phyloP scores from a whole-genome alignment of 2,113 vertebrate genomes.

The Lanius ludovicianus region DNA sequence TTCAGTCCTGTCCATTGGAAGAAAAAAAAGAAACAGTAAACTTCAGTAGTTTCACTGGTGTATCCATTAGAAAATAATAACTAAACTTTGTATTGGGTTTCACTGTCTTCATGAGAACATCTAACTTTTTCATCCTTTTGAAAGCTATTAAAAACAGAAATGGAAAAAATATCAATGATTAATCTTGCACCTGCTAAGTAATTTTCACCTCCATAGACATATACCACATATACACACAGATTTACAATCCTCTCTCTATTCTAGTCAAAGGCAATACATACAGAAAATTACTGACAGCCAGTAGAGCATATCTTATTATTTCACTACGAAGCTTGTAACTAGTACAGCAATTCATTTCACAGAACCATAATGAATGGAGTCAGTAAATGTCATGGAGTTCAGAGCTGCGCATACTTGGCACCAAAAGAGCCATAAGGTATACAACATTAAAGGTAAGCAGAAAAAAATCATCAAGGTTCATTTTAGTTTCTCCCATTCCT shows the following conservation, averaged over 20 bases:
- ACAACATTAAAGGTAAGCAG: not conserved
- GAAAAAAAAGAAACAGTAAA: not conserved
- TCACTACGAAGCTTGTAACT: not conserved
- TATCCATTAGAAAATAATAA: not conserved
- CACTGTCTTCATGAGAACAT: not conserved
- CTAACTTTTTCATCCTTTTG: not conserved
- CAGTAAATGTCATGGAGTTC: not conserved
- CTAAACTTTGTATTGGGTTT: not conserved
- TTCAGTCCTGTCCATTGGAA: accelerated
- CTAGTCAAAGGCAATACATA: not conserved
- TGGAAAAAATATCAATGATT: not conserved
- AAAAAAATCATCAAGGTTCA: not conserved
- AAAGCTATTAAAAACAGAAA: not conserved
- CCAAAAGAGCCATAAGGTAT: not conserved
- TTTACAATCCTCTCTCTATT: not conserved
- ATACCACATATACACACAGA: not conserved
- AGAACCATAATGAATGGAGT: not conserved
- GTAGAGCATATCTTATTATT: not conserved
- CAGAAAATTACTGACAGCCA: not conserved
- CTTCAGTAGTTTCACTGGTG: not conserved
- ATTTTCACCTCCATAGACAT: not conserved
- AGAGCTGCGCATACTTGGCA: not conserved
- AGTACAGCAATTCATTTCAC: not conserved
- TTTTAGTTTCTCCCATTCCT: not conserved
- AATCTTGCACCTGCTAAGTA: not conserved